Conservation (phyloP, 2,888 invertebrate species). For the Chymomyza fuscimana region DNA sequence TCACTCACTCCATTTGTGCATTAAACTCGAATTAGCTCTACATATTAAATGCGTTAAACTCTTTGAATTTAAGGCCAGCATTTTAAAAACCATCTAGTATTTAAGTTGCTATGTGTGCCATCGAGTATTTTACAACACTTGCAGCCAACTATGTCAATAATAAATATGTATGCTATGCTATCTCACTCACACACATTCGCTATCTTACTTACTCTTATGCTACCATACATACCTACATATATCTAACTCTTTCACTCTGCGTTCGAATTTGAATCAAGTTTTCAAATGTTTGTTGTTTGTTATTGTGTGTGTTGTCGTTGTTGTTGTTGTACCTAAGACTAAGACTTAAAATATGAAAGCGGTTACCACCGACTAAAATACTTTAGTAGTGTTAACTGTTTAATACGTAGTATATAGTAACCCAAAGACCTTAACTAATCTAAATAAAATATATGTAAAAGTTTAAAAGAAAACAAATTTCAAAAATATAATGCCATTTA, state of each 20-base stretch:
- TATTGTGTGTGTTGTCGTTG: slow-evolving; percentile 4
- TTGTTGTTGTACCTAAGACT: slow-evolving; percentile 28
- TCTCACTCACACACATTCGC: not conserved
- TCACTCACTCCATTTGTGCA: no score
- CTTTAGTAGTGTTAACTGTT: slow-evolving; percentile 50
- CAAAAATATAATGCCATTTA: not conserved
- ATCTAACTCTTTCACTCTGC: not conserved
- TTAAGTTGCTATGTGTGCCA: slow-evolving; percentile 9
- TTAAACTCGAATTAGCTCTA: no score
- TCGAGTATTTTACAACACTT: slow-evolving; percentile 36
- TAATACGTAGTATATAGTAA: not conserved
- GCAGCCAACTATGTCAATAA: slow-evolving; percentile 4
- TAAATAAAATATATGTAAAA: not conserved
- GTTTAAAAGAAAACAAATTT: not conserved
- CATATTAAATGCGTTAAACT: no score
- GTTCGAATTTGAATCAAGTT: no score
- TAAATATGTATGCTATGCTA: slow-evolving; percentile 18
- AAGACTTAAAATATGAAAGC: slow-evolving; percentile 51
- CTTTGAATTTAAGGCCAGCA: not conserved
- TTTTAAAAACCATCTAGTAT: not conserved
- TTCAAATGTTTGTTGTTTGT: not conserved
- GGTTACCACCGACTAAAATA: slow-evolving; percentile 64
- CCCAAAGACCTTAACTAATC: not conserved
- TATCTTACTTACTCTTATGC: not conserved
- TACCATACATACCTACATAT: no score